Evolutionary conservation across 2,797 vertebrate genomes (phyloP), one percentile per base, ranked within the genome.

Genomic region (Morelia viridis): DNA sequence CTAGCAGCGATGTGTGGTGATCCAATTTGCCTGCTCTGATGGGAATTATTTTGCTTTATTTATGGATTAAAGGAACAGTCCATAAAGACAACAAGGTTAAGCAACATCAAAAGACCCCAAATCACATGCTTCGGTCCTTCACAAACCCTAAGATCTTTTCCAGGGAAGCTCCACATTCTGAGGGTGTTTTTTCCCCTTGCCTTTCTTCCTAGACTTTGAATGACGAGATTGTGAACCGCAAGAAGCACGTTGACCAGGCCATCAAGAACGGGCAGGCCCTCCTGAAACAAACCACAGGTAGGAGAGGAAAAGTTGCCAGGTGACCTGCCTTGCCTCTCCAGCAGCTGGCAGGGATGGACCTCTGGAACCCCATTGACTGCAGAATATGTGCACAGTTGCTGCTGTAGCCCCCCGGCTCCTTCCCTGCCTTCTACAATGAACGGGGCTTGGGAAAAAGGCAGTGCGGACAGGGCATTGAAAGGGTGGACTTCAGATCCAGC

Each of bases 281-380:
- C 84, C 98, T 99, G 80, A 99, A 99, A 96, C 99, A 99, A 97
- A 99, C 99, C 93, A 99, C 99, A 98, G 99, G 99, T 99, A 97
- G 92, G 76, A 2, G 2, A 0, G 13, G 90, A n/a, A 93, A 80
- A 68, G 31, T 1, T 88, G 5, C 0, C 58, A 0, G 0, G 0
- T 91, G 28, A 90, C 61, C 5, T 85, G 0, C 53, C 56, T 17
- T n/a, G 12, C 53, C 53, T 87, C 13, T 10, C 58, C 24, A 15
- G 24, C 17, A 22, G 13, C 50, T 68, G 2, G 10, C 15, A 50
- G 17, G n/a, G 2, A 2, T 62, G 5, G 22, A 3, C 31, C 35
- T 0, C 22, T 50, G 13, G 26, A 19, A 68, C 17, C 50, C 41
- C 22, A 28, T 3, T 28, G 0, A 22, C 28, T n/a, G 10, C 8